Evolutionary conservation across 2,797 vertebrate species (phyloP), one percentile per base, ranked within the genome.

Genomic region (Aselliscus stoliczkanus): DNA sequence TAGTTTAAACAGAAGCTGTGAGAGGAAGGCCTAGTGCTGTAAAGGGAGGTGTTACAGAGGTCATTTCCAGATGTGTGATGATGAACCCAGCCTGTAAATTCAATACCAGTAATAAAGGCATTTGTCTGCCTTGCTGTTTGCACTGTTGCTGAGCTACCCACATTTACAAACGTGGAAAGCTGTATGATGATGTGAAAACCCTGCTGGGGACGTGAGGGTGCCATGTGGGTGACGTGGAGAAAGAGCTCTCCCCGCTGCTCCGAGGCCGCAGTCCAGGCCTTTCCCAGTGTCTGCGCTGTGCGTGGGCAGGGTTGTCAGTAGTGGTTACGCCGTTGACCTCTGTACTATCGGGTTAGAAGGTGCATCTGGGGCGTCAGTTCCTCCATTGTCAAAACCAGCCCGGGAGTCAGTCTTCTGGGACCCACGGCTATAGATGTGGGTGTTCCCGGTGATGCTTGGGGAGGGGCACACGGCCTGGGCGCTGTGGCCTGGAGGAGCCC

Each of bases 161-260:
- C 14, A 0, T 13, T 17, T 6, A 17, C 31, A 4, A 18, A 47
- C 0, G 0, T 37, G 47, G 62, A n/a, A 4, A 4, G 42, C 14
- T 23, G 37, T 21, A 25, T 34, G 54, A 39, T 8, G 2, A 47
- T 8, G 4, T 25, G 5, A 62, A 65, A 7, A 10, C 34, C 29
- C 7, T 44, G 17, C 27, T 1, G 1, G 79, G 60, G 8, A 23
- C 0, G 1, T 27, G n/a, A 31, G 14, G 8, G 29, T 47, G 64
- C 47, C 11, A 14, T 14, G 23, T 20, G 42, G 31, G 31, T 31
- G 4, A 34, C 27, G 62, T 6, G 60, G 20, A 52, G 21, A 18
- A 42, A 14, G 73, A 50, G 17, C 14, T 3, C 0, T 1, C 67
- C 47, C 39, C 29, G 52, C 21, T 34, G 21, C 37, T 25, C 10